phyloP scores from a whole-genome alignment of 2,113 vertebrate species.

The Ptyas mucosa region DNA sequence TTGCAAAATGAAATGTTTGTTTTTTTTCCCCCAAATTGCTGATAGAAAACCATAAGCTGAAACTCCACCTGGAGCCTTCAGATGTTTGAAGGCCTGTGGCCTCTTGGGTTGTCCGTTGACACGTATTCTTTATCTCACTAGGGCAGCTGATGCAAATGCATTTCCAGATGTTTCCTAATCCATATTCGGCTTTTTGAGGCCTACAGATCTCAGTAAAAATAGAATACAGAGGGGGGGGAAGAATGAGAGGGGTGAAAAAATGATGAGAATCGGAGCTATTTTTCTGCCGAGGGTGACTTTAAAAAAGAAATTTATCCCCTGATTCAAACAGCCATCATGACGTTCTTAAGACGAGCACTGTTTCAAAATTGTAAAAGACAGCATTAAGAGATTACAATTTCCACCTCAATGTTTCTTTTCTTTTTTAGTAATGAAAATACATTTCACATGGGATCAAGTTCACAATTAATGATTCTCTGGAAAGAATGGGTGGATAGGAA shows the following conservation, averaged over 20 bases:
- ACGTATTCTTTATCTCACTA: constrained; percentile 55
- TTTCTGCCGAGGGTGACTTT: constrained; percentile 2
- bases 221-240: accelerated
- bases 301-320: not conserved
- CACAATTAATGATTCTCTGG: not conserved
- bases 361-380: not conserved
- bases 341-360: not conserved
- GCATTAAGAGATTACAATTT: not conserved
- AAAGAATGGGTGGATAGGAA: not conserved
- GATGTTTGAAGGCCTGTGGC: constrained; percentile 17
- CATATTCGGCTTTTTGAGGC: constrained; percentile 21
- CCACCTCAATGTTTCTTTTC: not conserved
- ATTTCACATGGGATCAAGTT: not conserved
- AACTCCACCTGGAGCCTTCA: constrained; percentile 74
- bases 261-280: not conserved
- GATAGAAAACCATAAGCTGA: constrained; percentile 37
- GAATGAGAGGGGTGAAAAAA: not conserved
- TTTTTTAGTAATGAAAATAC: not conserved
- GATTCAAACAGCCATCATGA: not conserved
- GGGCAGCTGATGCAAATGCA: constrained; percentile 39
- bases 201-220: not conserved
- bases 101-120: constrained; percentile 23
- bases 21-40: constrained; percentile 50
- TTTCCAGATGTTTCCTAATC: constrained; percentile 89
- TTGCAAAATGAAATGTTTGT: constrained; percentile 41